Evolutionary conservation across 30 jellyfish, hydroid and myxozoan species (phyloP), one percentile per base, ranked within the genome.

Genomic region (Hydractinia symbiolongicarpus): DNA sequence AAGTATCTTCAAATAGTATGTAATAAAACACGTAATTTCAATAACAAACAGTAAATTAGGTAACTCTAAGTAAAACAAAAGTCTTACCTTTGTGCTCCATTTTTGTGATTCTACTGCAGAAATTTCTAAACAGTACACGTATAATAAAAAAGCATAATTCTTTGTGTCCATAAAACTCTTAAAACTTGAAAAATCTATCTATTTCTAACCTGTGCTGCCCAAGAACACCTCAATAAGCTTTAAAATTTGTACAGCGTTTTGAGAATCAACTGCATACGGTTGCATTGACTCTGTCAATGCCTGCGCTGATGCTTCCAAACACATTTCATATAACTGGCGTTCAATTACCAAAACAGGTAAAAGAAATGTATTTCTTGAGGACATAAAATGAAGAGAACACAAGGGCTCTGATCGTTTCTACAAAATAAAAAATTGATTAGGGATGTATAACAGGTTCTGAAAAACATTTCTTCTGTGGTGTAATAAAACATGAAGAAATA

Each of bases 231-330:
- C 93, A 54, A 91, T 95, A 0, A 91, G 86, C 72, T 79, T 86
- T 17, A 91, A 81, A 15, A 87, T 88, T 67, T 91, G 96, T 8
- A 85, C 95, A 5, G 98, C 94, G 61, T 91, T 91, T 79, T 87
- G 96, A 40, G 93, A 79, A 60, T 86, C 96, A 13, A 86, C 95
- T 14, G 94, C 96, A 90, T 84, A 86, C 7, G 96, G 96, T 78
- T 86, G 98, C 6, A 75, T 83, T n/a, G 96, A 86, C 55, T 81
- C 90, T 13, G 58, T 73, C 49, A 91, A 55, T 5, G 95, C 95
- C 8, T 55, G 55, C 13, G 89, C 56, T 30, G 93, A 67, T 5
- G 96, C 90, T 55, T 81, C 80, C 15, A 91, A 61, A 72, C 96
- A 82, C 72, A 68, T 81, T 50, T 78, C 88, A 40, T 86, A 86